These are phyloP conservation scores for Iphiclides podalirius DNA, from an alignment of 2,888 invertebrate genomes.

Conservation along the genomic window DNA sequence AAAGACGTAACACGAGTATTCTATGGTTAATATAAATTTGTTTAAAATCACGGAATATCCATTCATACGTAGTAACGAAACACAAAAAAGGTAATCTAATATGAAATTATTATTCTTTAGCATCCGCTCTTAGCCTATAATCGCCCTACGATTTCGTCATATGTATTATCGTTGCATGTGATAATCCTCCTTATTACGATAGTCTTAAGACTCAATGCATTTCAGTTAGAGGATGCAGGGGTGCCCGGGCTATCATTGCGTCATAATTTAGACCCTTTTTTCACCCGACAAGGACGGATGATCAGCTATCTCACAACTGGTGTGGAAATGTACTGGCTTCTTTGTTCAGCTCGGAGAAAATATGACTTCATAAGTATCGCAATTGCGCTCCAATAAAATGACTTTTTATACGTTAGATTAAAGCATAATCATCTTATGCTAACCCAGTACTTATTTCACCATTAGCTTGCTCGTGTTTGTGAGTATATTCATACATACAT, in stretches of 20 bases:
- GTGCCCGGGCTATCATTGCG: conserved; percentile 56
- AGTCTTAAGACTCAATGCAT: conserved; percentile 30
- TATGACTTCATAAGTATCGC: conserved; percentile 1
- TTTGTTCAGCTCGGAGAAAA: conserved; percentile 1
- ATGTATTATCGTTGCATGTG: conserved; percentile 28
- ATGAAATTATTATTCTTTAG: too few relatives aligned
- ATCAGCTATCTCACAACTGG: conserved; percentile 35
- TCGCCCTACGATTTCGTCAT: conserved; percentile 48
- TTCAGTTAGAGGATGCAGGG: conserved; percentile 40
- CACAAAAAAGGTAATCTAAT: too few relatives aligned
- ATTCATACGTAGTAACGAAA: too few relatives aligned
- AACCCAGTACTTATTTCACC: neutral
- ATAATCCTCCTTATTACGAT: conserved; percentile 12
- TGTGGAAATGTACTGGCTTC: conserved; percentile 35
- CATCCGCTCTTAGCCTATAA: conserved; percentile 36
- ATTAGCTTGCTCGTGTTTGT: too few relatives aligned
- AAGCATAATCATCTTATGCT: neutral
- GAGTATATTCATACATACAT: too few relatives aligned
- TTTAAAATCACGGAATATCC: too few relatives aligned
- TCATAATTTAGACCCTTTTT: conserved; percentile 65
- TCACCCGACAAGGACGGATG: conserved; percentile 35
- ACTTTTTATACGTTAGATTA: neutral
- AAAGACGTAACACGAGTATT: too few relatives aligned
- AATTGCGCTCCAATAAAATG: neutral
- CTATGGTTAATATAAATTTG: too few relatives aligned